phyloP scores from a whole-genome alignment of 2,888 invertebrate genomes.

The Leptopterna dolabrata region DNA sequence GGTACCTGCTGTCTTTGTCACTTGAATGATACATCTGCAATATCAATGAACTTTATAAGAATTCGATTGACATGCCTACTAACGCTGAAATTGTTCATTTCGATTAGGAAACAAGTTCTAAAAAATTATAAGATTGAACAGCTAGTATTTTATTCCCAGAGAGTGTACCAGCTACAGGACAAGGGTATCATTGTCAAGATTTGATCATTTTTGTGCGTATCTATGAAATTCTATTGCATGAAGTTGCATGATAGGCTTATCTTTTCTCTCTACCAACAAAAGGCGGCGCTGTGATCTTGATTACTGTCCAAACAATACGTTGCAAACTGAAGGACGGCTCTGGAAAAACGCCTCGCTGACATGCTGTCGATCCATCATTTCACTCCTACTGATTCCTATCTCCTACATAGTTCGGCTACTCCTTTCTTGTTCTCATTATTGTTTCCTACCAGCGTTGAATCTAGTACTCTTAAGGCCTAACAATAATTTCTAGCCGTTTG shows the following conservation, averaged over 20 bases:
- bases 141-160: too few relatives aligned
- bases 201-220: too few relatives aligned
- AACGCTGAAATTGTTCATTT: too few relatives aligned
- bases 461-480: background rate
- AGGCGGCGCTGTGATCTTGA: slow-evolving; percentile 8
- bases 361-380: slow-evolving; percentile 1
- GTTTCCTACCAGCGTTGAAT: background rate
- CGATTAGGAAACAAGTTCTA: too few relatives aligned
- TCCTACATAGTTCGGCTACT: background rate
- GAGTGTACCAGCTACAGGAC: too few relatives aligned
- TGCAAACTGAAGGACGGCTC: background rate
- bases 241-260: background rate
- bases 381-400: background rate
- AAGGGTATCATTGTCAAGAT: too few relatives aligned
- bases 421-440: background rate
- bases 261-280: background rate
- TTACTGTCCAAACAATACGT: slow-evolving; percentile 5
- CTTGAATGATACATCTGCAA: too few relatives aligned
- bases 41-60: too few relatives aligned
- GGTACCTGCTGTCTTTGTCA: too few relatives aligned
- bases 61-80: too few relatives aligned
- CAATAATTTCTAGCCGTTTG: background rate
- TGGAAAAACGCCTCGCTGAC: background rate
- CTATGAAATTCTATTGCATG: too few relatives aligned
- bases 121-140: too few relatives aligned